These are phyloP conservation scores for Euspilapteryx auroguttella DNA, from an alignment of 2,888 invertebrate species.

Conservation along the genomic window DNA sequence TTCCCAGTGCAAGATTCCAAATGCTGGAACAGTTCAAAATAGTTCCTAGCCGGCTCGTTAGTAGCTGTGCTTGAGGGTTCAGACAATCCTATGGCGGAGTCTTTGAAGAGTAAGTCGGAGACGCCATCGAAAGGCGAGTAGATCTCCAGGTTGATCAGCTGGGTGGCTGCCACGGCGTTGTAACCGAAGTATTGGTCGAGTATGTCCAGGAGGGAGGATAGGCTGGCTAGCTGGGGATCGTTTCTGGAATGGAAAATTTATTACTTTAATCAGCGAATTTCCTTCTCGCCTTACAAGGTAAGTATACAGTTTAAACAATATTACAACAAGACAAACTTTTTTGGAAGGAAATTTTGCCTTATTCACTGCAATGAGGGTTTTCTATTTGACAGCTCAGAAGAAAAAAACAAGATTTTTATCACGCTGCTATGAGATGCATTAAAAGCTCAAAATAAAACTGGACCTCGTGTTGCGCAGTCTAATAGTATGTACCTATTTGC, in stretches of 20 bases:
- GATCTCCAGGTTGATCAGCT: constrained; percentile 49
- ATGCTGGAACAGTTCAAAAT: constrained; percentile 55
- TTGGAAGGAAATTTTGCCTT: too few species aligned
- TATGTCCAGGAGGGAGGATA: constrained; percentile 37
- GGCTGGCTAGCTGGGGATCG: constrained; percentile 25
- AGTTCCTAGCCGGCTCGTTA: constrained; percentile 50
- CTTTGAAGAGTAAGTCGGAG: constrained; percentile 63
- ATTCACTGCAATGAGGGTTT: too few species aligned
- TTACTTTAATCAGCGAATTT: constrained; percentile 5
- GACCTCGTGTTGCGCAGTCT: too few species aligned
- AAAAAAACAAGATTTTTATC: too few species aligned
- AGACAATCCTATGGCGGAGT: constrained; percentile 59
- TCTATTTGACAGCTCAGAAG: too few species aligned
- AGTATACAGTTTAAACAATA: too few species aligned
- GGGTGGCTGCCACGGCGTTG: constrained; percentile 21
- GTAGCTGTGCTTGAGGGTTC: constrained; percentile 26
- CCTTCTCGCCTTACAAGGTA: too few species aligned
- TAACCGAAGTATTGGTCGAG: constrained; percentile 57
- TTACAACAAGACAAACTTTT: too few species aligned
- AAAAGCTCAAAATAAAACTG: too few species aligned
- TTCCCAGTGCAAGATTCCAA: constrained; percentile 30
- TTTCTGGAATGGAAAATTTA: constrained; percentile 17
- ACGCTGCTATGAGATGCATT: too few species aligned
- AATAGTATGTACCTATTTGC: too few species aligned
- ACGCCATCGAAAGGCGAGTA: constrained; percentile 60